A percentile compares a stretch with the other conserved stretches of the same genome.
Evolutionary conservation across 2,113 vertebrate species (phyloP).

Genomic region (Cettia cetti): DNA sequence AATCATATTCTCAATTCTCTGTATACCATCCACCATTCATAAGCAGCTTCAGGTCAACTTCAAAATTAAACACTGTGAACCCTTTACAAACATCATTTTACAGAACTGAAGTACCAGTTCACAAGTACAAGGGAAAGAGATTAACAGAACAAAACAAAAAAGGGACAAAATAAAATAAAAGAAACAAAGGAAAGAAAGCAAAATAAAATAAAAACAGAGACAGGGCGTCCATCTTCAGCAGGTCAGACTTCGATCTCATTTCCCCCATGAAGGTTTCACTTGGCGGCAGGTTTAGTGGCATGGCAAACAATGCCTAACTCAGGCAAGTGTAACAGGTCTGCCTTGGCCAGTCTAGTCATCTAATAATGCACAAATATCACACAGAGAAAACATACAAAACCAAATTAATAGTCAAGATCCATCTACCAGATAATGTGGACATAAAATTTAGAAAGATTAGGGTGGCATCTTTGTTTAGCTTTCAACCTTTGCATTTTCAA

Average conservation of each 20-base stretch:
- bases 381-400: slow-evolving; percentile 92
- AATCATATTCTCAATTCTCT: neutral
- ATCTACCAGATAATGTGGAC: slow-evolving; percentile 84
- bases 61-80: slow-evolving; percentile 68
- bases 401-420: neutral
- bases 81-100: slow-evolving; percentile 76
- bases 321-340: slow-evolving; percentile 99
- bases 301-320: slow-evolving; percentile 99
- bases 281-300: slow-evolving; percentile 98
- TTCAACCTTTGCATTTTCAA: slow-evolving; percentile 67
- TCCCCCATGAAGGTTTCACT: slow-evolving; percentile 97
- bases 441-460: slow-evolving; percentile 79
- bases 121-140: slow-evolving; percentile 80
- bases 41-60: slow-evolving; percentile 53
- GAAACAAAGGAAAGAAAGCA: slow-evolving; percentile 79
- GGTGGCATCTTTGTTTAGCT: slow-evolving; percentile 68
- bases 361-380: slow-evolving; percentile 99
- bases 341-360: slow-evolving; percentile 99
- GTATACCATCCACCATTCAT: slow-evolving; percentile 52
- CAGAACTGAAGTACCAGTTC: slow-evolving; percentile 79
- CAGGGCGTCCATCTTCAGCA: slow-evolving; percentile 99
- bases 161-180: slow-evolving; percentile 79
- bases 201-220: slow-evolving; percentile 92
- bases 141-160: slow-evolving; percentile 80
- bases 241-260: slow-evolving; percentile 97